Evolutionary conservation across 2,113 vertebrate genomes (phyloP).

Genomic region (Scalopus aquaticus): DNA sequence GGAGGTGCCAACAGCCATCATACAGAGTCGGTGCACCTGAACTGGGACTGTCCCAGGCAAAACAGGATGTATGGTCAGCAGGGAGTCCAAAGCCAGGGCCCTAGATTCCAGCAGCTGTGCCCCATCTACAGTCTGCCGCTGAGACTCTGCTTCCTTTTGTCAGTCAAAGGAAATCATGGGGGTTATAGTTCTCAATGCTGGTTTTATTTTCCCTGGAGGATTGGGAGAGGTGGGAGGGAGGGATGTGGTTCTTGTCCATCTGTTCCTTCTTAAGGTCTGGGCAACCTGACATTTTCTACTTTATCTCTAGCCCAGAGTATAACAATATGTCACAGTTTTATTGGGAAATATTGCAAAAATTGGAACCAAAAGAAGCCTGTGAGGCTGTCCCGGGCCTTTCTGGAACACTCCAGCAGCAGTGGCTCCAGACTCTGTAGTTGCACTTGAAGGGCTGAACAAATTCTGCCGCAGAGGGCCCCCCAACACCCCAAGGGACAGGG

Average conservation of each 20-base stretch:
- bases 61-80: not conserved
- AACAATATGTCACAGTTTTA: not conserved
- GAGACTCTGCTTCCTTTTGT: not conserved
- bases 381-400: not conserved
- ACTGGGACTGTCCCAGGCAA: not conserved
- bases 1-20: not conserved
- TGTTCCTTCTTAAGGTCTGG: not conserved
- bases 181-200: not conserved
- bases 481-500: not conserved
- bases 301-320: not conserved
- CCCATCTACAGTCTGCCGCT: not conserved
- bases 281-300: conserved; percentile 11
- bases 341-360: conserved; percentile 29
- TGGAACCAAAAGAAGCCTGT: not conserved
- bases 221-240: not conserved
- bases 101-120: fast-evolving
- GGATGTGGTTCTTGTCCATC: not conserved
- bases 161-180: not conserved
- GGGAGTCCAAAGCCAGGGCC: not conserved
- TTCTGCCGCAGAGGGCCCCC: not conserved
- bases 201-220: not conserved
- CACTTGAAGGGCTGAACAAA: fast-evolving
- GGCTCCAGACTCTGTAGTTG: not conserved
- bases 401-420: not conserved
- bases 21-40: not conserved